Evolutionary conservation across 1,140 invertebrate species (phyloP).

Genomic region (Chrysopa pallens): DNA sequence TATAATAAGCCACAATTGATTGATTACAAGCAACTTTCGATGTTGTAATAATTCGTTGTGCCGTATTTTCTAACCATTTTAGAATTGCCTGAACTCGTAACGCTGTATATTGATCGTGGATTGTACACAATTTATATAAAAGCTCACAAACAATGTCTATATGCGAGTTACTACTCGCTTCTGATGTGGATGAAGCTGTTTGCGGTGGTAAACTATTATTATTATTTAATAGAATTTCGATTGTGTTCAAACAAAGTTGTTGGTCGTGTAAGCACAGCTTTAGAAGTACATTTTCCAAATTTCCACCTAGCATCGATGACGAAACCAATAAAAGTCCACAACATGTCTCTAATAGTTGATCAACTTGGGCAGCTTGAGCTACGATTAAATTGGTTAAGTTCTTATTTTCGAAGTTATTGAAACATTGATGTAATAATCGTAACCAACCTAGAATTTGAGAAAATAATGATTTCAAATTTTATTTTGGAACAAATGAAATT

Average conservation of each 20-base stretch:
- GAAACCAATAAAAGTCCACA: slow-evolving; percentile 56
- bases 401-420: slow-evolving; percentile 10
- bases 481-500: not conserved
- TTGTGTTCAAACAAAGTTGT: slow-evolving; percentile 34
- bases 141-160: slow-evolving; percentile 60
- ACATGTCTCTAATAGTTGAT: slow-evolving; percentile 49
- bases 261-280: slow-evolving; percentile 38
- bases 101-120: slow-evolving; percentile 22
- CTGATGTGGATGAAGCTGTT: slow-evolving; percentile 6
- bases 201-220: slow-evolving; percentile 10
- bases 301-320: slow-evolving; percentile 38
- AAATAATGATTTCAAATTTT: slow-evolving; percentile 4
- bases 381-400: slow-evolving; percentile 21
- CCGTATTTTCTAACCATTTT: slow-evolving; percentile 38
- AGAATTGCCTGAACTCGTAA: slow-evolving; percentile 34
- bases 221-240: slow-evolving; percentile 38
- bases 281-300: slow-evolving; percentile 39
- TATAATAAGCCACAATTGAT: slow-evolving; percentile 23
- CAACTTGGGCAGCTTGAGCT: slow-evolving; percentile 39
- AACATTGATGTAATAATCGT: slow-evolving; percentile 44
- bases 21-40: slow-evolving; percentile 15
- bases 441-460: slow-evolving; percentile 38
- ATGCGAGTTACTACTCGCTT: slow-evolving; percentile 6
- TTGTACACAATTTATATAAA: slow-evolving; percentile 44
- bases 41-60: slow-evolving; percentile 18